Evolutionary conservation across 2,113 vertebrate genomes (phyloP).

Genomic region (Campylomormyrus tamandua): DNA sequence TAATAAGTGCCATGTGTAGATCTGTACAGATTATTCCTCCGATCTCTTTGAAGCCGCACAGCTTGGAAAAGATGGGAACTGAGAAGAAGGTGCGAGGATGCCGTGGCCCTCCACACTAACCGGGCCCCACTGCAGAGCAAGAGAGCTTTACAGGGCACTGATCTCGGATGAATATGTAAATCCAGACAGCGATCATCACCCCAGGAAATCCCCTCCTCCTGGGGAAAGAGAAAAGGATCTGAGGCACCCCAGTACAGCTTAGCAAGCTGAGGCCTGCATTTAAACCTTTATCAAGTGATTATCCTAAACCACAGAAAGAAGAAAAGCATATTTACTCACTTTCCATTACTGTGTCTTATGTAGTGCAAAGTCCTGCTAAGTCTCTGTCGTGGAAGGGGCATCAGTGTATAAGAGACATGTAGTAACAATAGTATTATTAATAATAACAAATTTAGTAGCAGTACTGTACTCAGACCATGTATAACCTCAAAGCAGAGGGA

Average conservation of each 20-base stretch:
- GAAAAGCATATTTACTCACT: constrained; percentile 59
- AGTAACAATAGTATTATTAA: not conserved
- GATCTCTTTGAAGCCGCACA: not conserved
- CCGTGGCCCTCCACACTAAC: constrained; percentile 27
- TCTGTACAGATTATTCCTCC: not conserved
- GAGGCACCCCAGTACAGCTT: constrained; percentile 46
- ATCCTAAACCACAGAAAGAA: constrained; percentile 53
- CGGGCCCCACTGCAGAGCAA: not conserved
- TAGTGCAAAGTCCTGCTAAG: not conserved
- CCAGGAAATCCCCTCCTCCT: constrained; percentile 55
- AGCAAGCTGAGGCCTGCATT: constrained; percentile 48
- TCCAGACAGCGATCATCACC: constrained; percentile 52
- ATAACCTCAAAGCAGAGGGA: not conserved
- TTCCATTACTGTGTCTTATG: constrained; percentile 37
- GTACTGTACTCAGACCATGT: not conserved
- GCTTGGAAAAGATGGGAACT: not conserved
- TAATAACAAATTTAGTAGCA: too few relatives aligned
- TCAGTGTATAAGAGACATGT: not conserved
- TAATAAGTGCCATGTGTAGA: not conserved
- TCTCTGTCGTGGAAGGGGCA: not conserved
- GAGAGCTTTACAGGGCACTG: constrained; percentile 53
- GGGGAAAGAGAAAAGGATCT: constrained; percentile 44
- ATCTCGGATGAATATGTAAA: constrained; percentile 71
- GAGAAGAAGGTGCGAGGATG: not conserved
- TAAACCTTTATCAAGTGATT: constrained; percentile 49